phyloP scores from a whole-genome alignment of 2,797 vertebrate species.

The Enteromius anoplus region DNA sequence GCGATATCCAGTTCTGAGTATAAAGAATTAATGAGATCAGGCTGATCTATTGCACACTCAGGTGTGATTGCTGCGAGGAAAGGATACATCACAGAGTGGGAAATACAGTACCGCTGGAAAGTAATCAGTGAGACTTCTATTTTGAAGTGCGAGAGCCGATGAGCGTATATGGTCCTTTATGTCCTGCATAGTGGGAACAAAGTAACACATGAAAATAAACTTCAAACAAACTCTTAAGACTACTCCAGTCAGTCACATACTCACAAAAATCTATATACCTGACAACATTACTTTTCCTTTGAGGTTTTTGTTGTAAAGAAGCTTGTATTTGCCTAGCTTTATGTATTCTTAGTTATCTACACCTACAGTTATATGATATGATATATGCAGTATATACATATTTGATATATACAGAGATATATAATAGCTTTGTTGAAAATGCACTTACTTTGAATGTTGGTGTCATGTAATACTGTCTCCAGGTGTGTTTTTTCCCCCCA shows the following conservation, averaged over 20 bases:
- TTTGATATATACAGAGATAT: too few relatives aligned
- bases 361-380: background rate
- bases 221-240: background rate
- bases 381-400: background rate
- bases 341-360: background rate
- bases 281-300: background rate
- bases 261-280: background rate
- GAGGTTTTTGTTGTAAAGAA: conserved; percentile 9
- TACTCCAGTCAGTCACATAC: background rate
- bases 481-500: background rate
- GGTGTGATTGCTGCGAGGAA: conserved; percentile 33
- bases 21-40: conserved; percentile 55
- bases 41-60: conserved; percentile 42
- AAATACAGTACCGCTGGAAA: conserved; percentile 20
- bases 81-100: conserved; percentile 12
- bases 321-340: background rate
- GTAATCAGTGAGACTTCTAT: conserved; percentile 37
- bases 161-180: conserved; percentile 3
- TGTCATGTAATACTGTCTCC: background rate
- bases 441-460: background rate
- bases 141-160: conserved; percentile 4
- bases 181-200: background rate
- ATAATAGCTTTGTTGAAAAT: too few relatives aligned
- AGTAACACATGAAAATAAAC: conserved; percentile 15
- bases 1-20: conserved; percentile 48